A percentile compares a stretch with the other conserved stretches of the same genome.
phyloP scores from a whole-genome alignment of 2,888 invertebrate genomes.

The Argyresthia goedartella region DNA sequence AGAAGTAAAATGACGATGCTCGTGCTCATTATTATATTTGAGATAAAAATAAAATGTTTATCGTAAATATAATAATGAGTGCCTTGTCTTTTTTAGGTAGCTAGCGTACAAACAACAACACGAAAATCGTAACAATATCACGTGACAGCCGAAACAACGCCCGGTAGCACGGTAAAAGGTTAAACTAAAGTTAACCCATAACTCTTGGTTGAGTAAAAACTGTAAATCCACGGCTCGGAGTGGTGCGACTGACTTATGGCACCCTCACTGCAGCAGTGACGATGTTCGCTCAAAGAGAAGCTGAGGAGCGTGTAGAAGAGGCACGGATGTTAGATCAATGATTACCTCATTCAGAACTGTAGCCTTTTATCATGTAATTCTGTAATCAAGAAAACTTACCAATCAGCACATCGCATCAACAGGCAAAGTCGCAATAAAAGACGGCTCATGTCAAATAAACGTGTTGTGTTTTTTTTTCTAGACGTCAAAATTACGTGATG shows the following conservation, averaged over 20 bases:
- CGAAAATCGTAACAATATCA: neutral
- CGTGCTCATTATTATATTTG: neutral
- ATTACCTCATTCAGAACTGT: no score
- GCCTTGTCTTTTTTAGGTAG: no score
- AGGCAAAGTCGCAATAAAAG: no score
- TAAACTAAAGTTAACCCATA: constrained; percentile 18
- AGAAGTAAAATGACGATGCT: no score
- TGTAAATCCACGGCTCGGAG: constrained; percentile 22
- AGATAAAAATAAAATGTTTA: neutral
- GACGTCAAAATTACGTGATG: no score
- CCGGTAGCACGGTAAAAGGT: constrained; percentile 1
- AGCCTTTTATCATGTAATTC: no score
- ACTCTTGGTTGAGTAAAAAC: constrained; percentile 36
- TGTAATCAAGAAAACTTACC: no score
- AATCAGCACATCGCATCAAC: no score
- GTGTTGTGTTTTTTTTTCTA: no score
- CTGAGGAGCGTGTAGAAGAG: neutral
- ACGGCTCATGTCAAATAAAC: no score
- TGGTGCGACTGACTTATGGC: constrained; percentile 32
- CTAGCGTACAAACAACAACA: neutral
- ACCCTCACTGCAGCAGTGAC: constrained; percentile 5
- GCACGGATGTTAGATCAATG: no score
- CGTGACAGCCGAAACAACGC: neutral
- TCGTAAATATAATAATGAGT: no score
- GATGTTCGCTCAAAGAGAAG: neutral